phyloP scores from a whole-genome alignment of 1,140 invertebrate genomes.

The Drosophila mojavensis region DNA sequence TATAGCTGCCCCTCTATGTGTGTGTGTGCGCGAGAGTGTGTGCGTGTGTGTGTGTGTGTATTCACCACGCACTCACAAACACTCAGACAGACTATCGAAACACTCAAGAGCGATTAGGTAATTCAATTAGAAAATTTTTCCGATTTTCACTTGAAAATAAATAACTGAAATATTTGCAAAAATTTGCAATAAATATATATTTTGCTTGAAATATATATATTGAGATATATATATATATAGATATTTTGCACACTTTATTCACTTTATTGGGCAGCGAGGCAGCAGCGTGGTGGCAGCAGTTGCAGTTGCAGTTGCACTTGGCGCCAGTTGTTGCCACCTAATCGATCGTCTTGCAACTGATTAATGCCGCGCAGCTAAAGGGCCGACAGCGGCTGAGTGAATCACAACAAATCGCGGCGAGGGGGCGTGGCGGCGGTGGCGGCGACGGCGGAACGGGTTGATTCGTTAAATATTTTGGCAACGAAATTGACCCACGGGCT shows the following conservation, averaged over 20 bases:
- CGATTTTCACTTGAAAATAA: conserved; percentile 9
- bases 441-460: too few relatives aligned
- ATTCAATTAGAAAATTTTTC: conserved; percentile 55
- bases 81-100: conserved; percentile 15
- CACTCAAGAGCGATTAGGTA: conserved; percentile 66
- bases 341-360: conserved; percentile 84
- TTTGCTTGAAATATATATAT: neutral
- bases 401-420: conserved; percentile 34
- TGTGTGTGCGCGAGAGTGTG: conserved; percentile 4
- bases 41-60: conserved; percentile 22
- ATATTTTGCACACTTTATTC: conserved; percentile 1
- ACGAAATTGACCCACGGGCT: conserved; percentile 28
- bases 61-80: conserved; percentile 68
- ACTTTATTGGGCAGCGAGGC: neutral
- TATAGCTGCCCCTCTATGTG: neutral
- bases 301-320: conserved; percentile 30
- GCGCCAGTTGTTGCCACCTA: conserved; percentile 71
- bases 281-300: neutral
- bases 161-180: conserved; percentile 2
- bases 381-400: conserved; percentile 45
- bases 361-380: conserved; percentile 66
- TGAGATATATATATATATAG: neutral
- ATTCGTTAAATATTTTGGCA: conserved; percentile 39
- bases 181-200: conserved; percentile 14
- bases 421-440: too few relatives aligned